Conservation (phyloP, 2,113 vertebrate species). For the Leptosomus discolor region DNA sequence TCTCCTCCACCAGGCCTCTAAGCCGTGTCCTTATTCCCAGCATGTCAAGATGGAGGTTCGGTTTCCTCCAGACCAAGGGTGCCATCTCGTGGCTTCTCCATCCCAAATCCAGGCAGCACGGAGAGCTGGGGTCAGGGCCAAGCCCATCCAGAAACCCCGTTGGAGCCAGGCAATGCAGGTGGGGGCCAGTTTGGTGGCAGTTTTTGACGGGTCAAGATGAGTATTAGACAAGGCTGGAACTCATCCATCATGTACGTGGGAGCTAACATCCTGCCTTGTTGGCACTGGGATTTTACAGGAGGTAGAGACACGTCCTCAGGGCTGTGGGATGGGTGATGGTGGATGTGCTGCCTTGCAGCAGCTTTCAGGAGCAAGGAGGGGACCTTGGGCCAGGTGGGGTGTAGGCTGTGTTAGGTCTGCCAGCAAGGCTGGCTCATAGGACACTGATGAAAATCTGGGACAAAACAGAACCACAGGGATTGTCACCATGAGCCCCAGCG, state of each 20-base stretch:
- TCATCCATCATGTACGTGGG: rapidly evolving
- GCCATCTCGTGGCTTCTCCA: constrained; percentile 57
- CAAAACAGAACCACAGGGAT: neutral
- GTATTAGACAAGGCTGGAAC: neutral
- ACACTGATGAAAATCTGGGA: neutral
- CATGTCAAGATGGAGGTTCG: neutral
- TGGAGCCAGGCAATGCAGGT: rapidly evolving
- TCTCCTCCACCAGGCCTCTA: neutral
- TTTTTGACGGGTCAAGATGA: neutral
- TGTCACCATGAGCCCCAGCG: neutral
- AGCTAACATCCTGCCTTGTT: neutral
- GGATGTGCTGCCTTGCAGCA: neutral
- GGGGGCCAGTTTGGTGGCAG: neutral
- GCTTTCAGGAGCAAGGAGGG: neutral
- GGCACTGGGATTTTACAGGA: neutral
- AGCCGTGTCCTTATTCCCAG: neutral
- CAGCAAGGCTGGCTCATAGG: neutral
- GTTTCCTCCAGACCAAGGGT: constrained; percentile 21
- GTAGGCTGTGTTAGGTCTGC: neutral
- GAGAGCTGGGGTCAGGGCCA: rapidly evolving
- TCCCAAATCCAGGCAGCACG: neutral
- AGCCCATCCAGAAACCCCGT: neutral
- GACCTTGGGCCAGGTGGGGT: rapidly evolving
- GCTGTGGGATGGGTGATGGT: neutral
- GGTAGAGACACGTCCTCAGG: rapidly evolving